phyloP scores from a whole-genome alignment of 2,888 invertebrate genomes.

The Philhelius pedissequus region DNA sequence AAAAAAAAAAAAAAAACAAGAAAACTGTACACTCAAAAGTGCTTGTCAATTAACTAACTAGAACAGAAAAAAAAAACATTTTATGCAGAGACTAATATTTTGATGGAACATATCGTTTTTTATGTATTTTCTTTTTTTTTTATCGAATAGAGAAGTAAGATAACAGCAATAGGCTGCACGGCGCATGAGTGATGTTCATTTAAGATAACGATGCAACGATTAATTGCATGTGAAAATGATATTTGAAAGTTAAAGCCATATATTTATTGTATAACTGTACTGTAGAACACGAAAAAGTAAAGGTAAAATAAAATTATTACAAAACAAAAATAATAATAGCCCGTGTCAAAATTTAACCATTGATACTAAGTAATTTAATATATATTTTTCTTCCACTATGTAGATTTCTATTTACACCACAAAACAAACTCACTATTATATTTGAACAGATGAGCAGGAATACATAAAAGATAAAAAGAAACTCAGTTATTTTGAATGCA shows the following conservation, averaged over 20 bases:
- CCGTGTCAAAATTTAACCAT: slow-evolving; percentile 2
- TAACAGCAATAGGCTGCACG: background rate
- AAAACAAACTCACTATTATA: background rate
- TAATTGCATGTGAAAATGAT: background rate
- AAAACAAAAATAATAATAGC: background rate
- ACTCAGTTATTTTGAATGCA: slow-evolving; percentile 14
- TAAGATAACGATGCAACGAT: slow-evolving; percentile 47
- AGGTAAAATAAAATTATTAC: background rate
- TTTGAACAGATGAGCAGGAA: background rate
- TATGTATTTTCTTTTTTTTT: background rate
- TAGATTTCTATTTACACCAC: slow-evolving; percentile 31
- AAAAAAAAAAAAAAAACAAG: too few relatives aligned
- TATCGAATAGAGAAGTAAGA: background rate
- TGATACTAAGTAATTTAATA: background rate
- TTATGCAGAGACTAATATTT: slow-evolving; percentile 20
- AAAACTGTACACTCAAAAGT: slow-evolving; percentile 35
- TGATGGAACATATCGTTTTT: slow-evolving; percentile 47
- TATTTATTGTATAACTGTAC: background rate
- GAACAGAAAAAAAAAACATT: background rate
- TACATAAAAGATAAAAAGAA: background rate
- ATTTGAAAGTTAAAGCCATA: background rate
- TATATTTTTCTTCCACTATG: slow-evolving; percentile 33
- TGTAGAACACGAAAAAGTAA: background rate
- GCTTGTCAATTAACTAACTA: slow-evolving; percentile 53
- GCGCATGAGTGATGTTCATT: slow-evolving; percentile 4